Base-by-base conservation (phyloP, 1,140 invertebrate species). In the Notospermus geniculatus region DNA sequence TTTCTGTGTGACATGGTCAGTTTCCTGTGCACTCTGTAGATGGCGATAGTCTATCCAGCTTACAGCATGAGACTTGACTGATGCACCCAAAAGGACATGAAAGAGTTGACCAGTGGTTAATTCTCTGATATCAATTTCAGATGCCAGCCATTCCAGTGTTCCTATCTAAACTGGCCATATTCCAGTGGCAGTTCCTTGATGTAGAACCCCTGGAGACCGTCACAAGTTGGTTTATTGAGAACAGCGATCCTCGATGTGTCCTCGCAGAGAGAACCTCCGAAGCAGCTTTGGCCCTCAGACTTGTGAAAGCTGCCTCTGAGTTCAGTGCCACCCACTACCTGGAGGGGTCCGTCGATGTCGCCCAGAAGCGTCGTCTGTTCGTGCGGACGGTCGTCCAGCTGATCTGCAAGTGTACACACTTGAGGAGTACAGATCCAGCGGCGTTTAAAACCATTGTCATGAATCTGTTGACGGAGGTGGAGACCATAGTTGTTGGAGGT, bases 201-300 rank as follows among this genome's bases (percentile, higher is more conserved):
- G 85, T 86, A n/a, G 76, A 78, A 11, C 83, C 84, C 27, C 87
- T 87, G 65, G 88, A 90, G 70, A 84, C 86, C 56, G 83, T 90
- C 22, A 83, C 89, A 57, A 89, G 89, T 70, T 91, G 89, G 89
- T 88, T 89, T 64, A 85, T 91, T 1, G 88, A 88, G 84, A 88
- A 87, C 53, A 88, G 87, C 75, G 89, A 92, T 80, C 86, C 89
- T 0, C 80, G 84, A 59, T 88, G 89, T 64, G 84, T 91, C 32
- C 80, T 91, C 1, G 73, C 67, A 69, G 68, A 68, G 80, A 39
- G 81, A 79, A 62, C 76, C 68, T 60, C 82, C 76, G 53, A 83
- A 81, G 76, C 81, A 72, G 39, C 84, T 83, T 62, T 72, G 17
- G 71, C 71, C 62, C 60, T 61, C 65, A 88, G 86, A 66, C 73